Base-by-base conservation (phyloP, 2,797 vertebrate species). In the Lateolabrax maculatus region DNA sequence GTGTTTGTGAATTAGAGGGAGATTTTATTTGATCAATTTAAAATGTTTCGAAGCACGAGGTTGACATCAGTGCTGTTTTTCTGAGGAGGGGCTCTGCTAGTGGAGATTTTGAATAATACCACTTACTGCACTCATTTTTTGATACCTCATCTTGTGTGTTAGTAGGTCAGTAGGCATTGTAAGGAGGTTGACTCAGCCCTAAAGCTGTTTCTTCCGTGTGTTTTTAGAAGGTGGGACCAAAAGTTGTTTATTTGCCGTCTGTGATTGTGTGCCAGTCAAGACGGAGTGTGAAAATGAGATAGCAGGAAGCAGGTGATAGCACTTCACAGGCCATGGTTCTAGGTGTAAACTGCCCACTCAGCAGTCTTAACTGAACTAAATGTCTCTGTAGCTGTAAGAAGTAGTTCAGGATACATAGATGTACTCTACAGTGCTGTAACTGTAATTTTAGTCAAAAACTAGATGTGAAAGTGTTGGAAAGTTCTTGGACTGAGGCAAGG, bases 281-380 rank as follows among this genome's bases (percentile, higher is more conserved):
- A 77, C 85, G 36, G 60, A 75, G 87, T 74, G 91, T 93, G 93
- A 92, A 87, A 92, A 86, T 71, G 77, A 86, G 80, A 76, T 53
- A 61, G 76, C 87, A 92, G 92, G 91, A 94, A 92, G 79, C 78
- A 83, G 75, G 88, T 82, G 90, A 71, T 82, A 60, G 72, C 78
- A 74, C 83, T 75, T 89, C 70, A 82, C 39, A 73, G 81, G 77
- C 57, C 63, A 23, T 19, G 61, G 63, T 29, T 69, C 8, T 15
- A 66, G 83, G 90, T 81, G 92, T 85, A 83, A 94, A 92, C 84
- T 64, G 74, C 73, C 81, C 80, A 84, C 85, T 77, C 74, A 37
- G 65, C 83, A 71, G 49, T 52, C 79, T 43, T 71, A 49, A 36
- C 48, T 76, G 56, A 65, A 60, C 57, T 41, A 48, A 74, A 80